Evolutionary conservation across 2,888 invertebrate species (phyloP), one percentile per base, ranked within the genome.

Genomic region (Siphlonurus alternatus): DNA sequence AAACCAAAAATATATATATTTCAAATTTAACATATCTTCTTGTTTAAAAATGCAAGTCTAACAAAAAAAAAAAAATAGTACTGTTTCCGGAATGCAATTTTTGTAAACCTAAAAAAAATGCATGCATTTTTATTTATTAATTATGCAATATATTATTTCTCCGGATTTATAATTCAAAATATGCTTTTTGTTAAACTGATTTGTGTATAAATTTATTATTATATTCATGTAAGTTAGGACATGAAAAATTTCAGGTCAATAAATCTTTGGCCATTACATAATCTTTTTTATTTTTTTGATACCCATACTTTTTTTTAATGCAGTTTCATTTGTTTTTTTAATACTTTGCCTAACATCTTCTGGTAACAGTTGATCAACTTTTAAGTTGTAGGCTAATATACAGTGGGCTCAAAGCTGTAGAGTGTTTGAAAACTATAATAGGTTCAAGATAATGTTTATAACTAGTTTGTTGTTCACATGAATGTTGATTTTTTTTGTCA

Each of bases 71-170:
- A 38, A 38, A 38, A 10, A 10, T 38, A 56, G 38, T 38, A 20
- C 56, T 22, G n/a, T 56, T n/a, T 56, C 56, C 56, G 56, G 56
- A 56, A 56, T 56, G 56, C 56, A 56, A 56, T 56, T 10, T 20
- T 7, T 56, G 22, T 22, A 56, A 56, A n/a, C 22, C 56, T 10
- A 56, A 20, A 10, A n/a, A 56, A 20, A 56, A 20, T 56, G 56
- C 56, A 56, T 56, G 56, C 56, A 56, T 56, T 56, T 56, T 56
- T 22, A 38, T 38, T 56, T 56, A 18, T 56, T 56, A 10, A 10
- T 56, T 56, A 10, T 56, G 56, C 56, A 56, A 56, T 10, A 56
- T n/a, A n/a, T n/a, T n/a, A 51, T 56, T 56, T 18, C 22, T 56
- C 56, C 56, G 56, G 56, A 56, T 56, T 10, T 56, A 18, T 56